These are phyloP conservation scores for Ectemnius cavifrons DNA, from an alignment of 2,888 invertebrate genomes.

Conservation along the genomic window DNA sequence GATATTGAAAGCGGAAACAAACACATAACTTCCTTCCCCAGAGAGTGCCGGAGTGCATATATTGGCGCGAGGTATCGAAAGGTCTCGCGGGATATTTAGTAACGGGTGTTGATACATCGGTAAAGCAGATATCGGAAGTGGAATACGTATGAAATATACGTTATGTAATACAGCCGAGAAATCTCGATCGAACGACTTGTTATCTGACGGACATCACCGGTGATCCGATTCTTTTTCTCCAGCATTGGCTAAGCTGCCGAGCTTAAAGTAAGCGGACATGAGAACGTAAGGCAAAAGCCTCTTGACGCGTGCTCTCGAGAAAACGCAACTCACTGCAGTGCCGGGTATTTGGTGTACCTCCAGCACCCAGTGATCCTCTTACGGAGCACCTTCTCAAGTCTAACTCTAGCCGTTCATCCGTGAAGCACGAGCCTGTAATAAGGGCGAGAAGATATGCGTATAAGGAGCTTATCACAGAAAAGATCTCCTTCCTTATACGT, in stretches of 20 bases:
- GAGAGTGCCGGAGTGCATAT: background rate
- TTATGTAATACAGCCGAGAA: too few relatives aligned
- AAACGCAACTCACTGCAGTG: slow-evolving; percentile 53
- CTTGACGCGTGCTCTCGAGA: slow-evolving; percentile 48
- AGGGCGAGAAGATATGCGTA: slow-evolving; percentile 64
- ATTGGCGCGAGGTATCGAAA: background rate
- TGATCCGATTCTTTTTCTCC: slow-evolving; percentile 22
- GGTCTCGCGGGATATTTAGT: background rate
- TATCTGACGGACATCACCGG: background rate
- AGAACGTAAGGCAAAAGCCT: slow-evolving; percentile 46
- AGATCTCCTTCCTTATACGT: slow-evolving; percentile 36
- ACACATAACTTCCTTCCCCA: background rate
- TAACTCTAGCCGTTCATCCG: slow-evolving; percentile 38
- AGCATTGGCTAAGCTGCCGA: slow-evolving; percentile 43
- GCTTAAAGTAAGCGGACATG: slow-evolving; percentile 35
- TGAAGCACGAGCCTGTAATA: slow-evolving; percentile 63
- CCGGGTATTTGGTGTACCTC: slow-evolving; percentile 21
- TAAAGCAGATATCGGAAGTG: background rate
- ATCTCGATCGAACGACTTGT: too few relatives aligned
- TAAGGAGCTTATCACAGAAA: slow-evolving; percentile 65
- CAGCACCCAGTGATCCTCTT: slow-evolving; percentile 61
- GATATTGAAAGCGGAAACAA: background rate
- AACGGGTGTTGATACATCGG: background rate
- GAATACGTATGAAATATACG: background rate
- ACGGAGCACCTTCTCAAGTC: slow-evolving; percentile 46